A percentile compares a stretch with the other conserved stretches of the same genome.
Conservation (phyloP, 2,888 invertebrate species). For the Drosophila kuntzei region DNA sequence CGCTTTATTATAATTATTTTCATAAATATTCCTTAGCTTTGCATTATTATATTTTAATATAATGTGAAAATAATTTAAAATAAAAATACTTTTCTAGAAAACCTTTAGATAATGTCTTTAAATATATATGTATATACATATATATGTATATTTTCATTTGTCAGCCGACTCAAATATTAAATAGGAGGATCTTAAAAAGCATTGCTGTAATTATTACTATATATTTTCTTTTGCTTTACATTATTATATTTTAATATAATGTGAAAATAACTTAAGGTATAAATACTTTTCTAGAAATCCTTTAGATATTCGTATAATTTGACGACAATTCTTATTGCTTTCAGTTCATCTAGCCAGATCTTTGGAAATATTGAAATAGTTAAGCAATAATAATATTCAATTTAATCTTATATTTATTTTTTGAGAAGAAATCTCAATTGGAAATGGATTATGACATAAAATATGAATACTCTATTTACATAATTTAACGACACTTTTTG, state of each 20-base stretch:
- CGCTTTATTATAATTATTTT: background rate
- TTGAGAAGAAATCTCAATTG: background rate
- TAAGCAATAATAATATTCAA: background rate
- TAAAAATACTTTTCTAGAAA: background rate
- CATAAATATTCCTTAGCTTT: background rate
- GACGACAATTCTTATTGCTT: too few relatives aligned
- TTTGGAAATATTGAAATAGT: background rate
- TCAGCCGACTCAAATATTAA: conserved; percentile 9
- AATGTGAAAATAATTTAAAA: background rate
- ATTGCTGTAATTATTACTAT: background rate
- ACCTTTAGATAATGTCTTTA: too few relatives aligned
- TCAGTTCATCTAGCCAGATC: too few relatives aligned
- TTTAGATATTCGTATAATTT: background rate
- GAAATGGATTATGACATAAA: conserved; percentile 11
- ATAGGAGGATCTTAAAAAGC: background rate
- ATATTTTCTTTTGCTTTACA: background rate
- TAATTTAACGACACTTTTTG: conserved; percentile 9
- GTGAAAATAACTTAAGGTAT: background rate
- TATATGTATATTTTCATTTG: conserved; percentile 1
- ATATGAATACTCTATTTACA: background rate
- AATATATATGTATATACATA: too few relatives aligned
- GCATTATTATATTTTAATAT: background rate
- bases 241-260: background rate
- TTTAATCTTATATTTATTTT: background rate
- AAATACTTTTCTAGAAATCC: background rate